Evolutionary conservation across 1,140 invertebrate genomes (phyloP), one percentile per base, ranked within the genome.

Genomic region (Formica exsecta): DNA sequence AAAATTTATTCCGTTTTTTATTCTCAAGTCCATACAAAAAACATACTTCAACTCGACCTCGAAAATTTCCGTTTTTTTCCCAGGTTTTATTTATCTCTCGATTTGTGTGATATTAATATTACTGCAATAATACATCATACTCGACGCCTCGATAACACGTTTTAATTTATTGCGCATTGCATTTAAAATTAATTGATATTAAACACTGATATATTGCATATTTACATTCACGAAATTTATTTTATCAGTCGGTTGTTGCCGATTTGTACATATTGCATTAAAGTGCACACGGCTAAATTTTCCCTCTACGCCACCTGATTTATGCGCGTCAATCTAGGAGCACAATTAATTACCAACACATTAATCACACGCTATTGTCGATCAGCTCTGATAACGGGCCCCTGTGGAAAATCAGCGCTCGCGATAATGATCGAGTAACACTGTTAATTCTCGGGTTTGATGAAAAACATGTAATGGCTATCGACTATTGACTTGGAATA

Each of bases 361-460:
- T 83, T 83, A 83, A 83, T 83, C 79, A 83, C 25, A 25, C 4
- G 38, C 68, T 83, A 83, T 83, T 83, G 68, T 83, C 79, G 79
- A 83, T 83, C 79, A 83, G 54, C 29, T 29, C 32, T 36, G 79
- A 83, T 83, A 83, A 83, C 54, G 19, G 38, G 54, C 29, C 61
- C 38, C 57, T 61, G 38, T 74, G 54, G 79, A 74, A 48, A 83
- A 83, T 83, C 68, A 83, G 25, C 36, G 77, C 51, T 36, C 54
- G 11, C 57, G 54, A 83, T 83, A 73, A 83, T 74, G 54, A 83
- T 83, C 41, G 54, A 74, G 29, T 74, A 62, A 32, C 19, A n/a
- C 66, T 44, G 65, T 73, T 68, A 44, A 48, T 41, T 48, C 25
- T 73, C 25, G 13, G 8, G 6, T 25, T 61, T 74, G 1, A 19